A percentile compares a stretch with the other conserved stretches of the same genome.
Evolutionary conservation across 2,797 vertebrate genomes (phyloP).

Genomic region (Cyclopterus lumpus): DNA sequence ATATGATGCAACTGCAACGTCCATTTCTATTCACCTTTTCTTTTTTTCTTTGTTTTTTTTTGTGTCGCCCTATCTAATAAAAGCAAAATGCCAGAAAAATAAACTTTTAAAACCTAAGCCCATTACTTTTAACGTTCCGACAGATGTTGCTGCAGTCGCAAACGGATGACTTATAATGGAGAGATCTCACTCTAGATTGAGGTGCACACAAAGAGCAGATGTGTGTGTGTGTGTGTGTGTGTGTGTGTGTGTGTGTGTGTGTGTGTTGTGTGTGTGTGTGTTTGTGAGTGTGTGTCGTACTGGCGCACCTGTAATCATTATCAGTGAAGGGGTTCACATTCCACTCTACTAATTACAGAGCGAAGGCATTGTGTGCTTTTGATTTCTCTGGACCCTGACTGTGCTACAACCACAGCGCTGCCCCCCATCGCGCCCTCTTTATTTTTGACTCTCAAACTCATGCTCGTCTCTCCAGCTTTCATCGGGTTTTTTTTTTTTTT

Average conservation of each 20-base stretch:
- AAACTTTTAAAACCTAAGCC: conserved; percentile 39
- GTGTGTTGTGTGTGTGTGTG: conserved; percentile 36
- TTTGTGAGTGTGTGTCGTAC: conserved; percentile 32
- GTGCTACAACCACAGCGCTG: conserved; percentile 56
- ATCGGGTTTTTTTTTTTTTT: not conserved
- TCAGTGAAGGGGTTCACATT: conserved; percentile 72
- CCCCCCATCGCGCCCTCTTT: conserved; percentile 52
- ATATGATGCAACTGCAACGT: not conserved
- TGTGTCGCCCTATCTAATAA: conserved; percentile 49
- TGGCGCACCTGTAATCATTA: conserved; percentile 72
- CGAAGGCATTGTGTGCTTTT: conserved; percentile 61
- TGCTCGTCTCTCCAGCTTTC: conserved; percentile 26
- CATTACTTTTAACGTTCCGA: conserved; percentile 61
- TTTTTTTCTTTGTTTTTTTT: not conserved
- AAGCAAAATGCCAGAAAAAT: conserved; percentile 46
- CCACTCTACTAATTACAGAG: conserved; percentile 75
- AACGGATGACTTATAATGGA: conserved; percentile 32
- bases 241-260: conserved; percentile 23
- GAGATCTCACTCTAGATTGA: conserved; percentile 39
- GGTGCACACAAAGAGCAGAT: conserved; percentile 58
- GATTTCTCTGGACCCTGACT: conserved; percentile 72
- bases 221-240: conserved; percentile 34
- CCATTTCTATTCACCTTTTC: conserved; percentile 34
- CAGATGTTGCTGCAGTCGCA: conserved; percentile 59
- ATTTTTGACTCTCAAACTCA: conserved; percentile 42